Percentiles rank a stretch among this genome's conserved stretches.
phyloP scores from a whole-genome alignment of 2,113 vertebrate genomes.

The Physeter macrocephalus region DNA sequence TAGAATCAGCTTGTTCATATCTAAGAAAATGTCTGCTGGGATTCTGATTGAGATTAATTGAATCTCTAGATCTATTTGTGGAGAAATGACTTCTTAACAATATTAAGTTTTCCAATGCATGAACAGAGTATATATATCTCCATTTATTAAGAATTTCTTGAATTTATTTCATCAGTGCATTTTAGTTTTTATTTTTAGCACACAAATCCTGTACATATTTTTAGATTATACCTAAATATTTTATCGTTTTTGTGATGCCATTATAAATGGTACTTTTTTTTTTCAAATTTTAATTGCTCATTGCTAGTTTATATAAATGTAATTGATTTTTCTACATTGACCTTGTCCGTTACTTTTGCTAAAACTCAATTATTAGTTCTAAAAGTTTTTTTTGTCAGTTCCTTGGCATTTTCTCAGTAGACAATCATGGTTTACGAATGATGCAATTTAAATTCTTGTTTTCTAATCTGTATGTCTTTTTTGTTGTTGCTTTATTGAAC shows the following conservation, averaged over 20 bases:
- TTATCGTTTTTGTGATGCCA: neutral
- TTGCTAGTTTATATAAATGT: neutral
- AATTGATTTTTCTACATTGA: neutral
- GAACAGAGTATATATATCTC: neutral
- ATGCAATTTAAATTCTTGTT: neutral
- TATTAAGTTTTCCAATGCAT: neutral
- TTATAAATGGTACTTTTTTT: neutral
- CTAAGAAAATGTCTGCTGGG: neutral
- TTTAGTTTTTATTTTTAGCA: neutral
- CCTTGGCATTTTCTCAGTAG: neutral
- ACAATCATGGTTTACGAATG: neutral
- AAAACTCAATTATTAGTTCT: neutral
- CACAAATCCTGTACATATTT: neutral
- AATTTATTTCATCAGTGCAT: neutral
- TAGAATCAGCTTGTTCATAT: neutral
- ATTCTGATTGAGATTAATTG: neutral
- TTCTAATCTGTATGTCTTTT: neutral
- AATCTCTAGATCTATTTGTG: neutral
- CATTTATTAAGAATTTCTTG: neutral
- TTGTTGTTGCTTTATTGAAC: neutral
- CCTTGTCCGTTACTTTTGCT: neutral
- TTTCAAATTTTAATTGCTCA: neutral
- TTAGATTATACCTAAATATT: neutral
- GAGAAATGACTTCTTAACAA: neutral
- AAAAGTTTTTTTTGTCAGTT: neutral